Percentiles rank a stretch among this genome's conserved stretches.
Evolutionary conservation across 2,888 invertebrate species (phyloP).

Genomic region (Apocheima hispidaria): DNA sequence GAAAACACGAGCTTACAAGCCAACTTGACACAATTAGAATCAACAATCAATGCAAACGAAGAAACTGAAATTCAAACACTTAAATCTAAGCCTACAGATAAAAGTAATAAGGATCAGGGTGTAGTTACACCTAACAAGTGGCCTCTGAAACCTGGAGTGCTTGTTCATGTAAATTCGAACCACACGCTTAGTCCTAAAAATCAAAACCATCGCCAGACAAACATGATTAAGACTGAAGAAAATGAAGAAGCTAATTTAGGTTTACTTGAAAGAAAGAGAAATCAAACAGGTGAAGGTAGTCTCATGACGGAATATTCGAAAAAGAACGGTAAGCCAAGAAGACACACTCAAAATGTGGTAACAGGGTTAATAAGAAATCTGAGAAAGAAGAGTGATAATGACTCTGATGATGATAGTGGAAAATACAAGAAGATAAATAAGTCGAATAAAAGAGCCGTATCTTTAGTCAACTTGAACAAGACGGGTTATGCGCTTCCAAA

Average conservation of each 20-base stretch:
- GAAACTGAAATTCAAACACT: slow-evolving; percentile 60
- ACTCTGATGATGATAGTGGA: slow-evolving; percentile 79
- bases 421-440: slow-evolving; percentile 82
- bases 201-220: slow-evolving; percentile 72
- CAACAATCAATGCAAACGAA: slow-evolving; percentile 57
- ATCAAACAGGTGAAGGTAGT: slow-evolving; percentile 54
- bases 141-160: slow-evolving; percentile 95
- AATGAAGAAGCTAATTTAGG: slow-evolving; percentile 68
- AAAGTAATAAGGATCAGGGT: slow-evolving; percentile 64
- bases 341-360: slow-evolving; percentile 67
- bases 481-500: slow-evolving; percentile 71
- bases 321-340: slow-evolving; percentile 70
- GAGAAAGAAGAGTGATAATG: slow-evolving; percentile 68
- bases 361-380: slow-evolving; percentile 73
- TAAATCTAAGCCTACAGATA: slow-evolving; percentile 59
- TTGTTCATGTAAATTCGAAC: slow-evolving; percentile 94
- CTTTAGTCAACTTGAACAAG: slow-evolving; percentile 72
- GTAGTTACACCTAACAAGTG: slow-evolving; percentile 89
- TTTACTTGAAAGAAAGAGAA: slow-evolving; percentile 72
- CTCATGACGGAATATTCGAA: slow-evolving; percentile 71
- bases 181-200: slow-evolving; percentile 89
- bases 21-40: slow-evolving; percentile 61
- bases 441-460: slow-evolving; percentile 77
- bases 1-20: slow-evolving; percentile 56
- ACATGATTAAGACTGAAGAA: slow-evolving; percentile 55